phyloP scores from a whole-genome alignment of 2,888 invertebrate species.

The Xylocampa areola region DNA sequence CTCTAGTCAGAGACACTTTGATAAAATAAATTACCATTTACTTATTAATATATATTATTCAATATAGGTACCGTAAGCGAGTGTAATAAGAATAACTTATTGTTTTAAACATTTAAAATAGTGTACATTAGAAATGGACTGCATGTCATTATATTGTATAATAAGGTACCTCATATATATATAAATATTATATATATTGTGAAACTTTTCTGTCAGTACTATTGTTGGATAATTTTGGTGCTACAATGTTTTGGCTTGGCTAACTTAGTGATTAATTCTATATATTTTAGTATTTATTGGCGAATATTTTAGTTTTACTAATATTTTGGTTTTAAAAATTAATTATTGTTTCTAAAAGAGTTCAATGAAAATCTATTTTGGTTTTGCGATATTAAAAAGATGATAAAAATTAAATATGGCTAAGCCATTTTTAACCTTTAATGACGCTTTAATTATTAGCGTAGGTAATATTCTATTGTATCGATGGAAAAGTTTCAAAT shows the following conservation, averaged over 20 bases:
- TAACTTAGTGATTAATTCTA: constrained; percentile 86
- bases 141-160: constrained; percentile 73
- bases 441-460: constrained; percentile 82
- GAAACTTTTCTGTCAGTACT: constrained; percentile 88
- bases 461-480: constrained; percentile 79
- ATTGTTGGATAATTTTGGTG: constrained; percentile 84
- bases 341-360: constrained; percentile 54
- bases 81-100: constrained; percentile 85
- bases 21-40: constrained; percentile 87
- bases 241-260: constrained; percentile 88
- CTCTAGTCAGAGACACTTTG: constrained; percentile 89
- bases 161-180: constrained; percentile 61
- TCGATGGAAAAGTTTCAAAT: constrained; percentile 86
- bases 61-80: constrained; percentile 80
- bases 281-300: constrained; percentile 84
- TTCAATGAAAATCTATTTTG: constrained; percentile 55
- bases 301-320: constrained; percentile 76
- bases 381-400: constrained; percentile 56
- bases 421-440: constrained; percentile 79
- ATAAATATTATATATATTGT: constrained; percentile 54
- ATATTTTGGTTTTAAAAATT: constrained; percentile 66
- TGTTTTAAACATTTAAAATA: constrained; percentile 75
- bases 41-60: constrained; percentile 85
- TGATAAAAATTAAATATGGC: constrained; percentile 66
- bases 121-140: constrained; percentile 77